phyloP scores from a whole-genome alignment of 2,113 vertebrate species.

The Boleophthalmus pectinirostris region DNA sequence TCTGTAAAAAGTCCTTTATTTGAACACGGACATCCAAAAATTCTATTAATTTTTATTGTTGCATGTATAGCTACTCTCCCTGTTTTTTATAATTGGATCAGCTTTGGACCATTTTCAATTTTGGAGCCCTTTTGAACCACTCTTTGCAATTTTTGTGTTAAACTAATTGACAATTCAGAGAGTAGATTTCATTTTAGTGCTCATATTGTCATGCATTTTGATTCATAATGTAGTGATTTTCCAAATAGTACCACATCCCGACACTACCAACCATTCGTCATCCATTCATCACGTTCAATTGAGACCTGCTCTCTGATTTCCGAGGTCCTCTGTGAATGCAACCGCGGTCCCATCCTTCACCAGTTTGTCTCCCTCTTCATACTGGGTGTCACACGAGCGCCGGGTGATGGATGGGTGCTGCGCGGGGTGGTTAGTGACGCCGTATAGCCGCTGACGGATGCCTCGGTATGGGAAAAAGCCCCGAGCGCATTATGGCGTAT shows the following conservation, averaged over 20 bases:
- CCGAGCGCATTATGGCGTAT: conserved; percentile 56
- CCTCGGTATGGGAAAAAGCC: conserved; percentile 48
- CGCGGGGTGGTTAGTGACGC: conserved; percentile 50
- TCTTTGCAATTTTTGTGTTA: neutral
- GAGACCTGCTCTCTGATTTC: conserved; percentile 2
- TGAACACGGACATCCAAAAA: too few species aligned
- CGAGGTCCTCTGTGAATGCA: neutral
- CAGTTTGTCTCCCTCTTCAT: conserved; percentile 1
- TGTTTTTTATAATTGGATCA: too few species aligned
- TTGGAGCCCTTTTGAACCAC: too few species aligned
- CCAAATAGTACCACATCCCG: neutral
- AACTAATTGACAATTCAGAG: neutral
- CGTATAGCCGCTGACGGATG: conserved; percentile 55
- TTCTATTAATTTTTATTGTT: too few species aligned
- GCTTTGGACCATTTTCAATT: too few species aligned
- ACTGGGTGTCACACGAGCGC: conserved; percentile 45
- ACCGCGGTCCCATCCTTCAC: neutral
- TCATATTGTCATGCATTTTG: neutral
- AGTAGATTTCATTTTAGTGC: neutral
- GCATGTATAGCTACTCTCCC: too few species aligned
- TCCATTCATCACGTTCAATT: neutral
- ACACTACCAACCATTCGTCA: neutral
- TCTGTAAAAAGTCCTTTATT: too few species aligned
- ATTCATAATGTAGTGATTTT: too few species aligned
- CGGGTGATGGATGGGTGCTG: conserved; percentile 56